Percentiles rank a stretch among this genome's conserved stretches.
Conservation (phyloP, 1,140 invertebrate species). For the Zaprionus camerounensis region DNA sequence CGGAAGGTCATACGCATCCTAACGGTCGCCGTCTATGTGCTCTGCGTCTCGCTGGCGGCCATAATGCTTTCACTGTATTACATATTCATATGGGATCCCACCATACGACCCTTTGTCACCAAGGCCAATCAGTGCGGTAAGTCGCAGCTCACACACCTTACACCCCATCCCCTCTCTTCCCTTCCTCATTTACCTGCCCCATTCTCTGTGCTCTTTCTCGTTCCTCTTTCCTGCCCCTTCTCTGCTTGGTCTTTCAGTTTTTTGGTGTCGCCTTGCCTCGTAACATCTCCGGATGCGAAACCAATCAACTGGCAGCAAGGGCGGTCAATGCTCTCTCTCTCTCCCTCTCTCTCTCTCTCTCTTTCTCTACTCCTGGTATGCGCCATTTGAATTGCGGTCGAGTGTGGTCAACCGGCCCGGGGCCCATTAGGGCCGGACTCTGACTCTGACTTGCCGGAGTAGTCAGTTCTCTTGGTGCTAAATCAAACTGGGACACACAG, state of each 20-base stretch:
- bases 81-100: constrained; percentile 97
- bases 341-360: no score
- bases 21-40: constrained; percentile 97
- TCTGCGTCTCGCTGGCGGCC: constrained; percentile 97
- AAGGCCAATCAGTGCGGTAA: constrained; percentile 83
- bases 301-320: background rate
- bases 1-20: constrained; percentile 95
- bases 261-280: background rate
- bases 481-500: constrained; percentile 54
- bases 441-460: background rate
- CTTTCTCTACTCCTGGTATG: background rate
- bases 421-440: constrained; percentile 37
- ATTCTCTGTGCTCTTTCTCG: no score
- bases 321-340: no score
- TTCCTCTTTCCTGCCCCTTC: no score
- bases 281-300: constrained; percentile 7
- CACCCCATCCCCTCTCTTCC: no score
- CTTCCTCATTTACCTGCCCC: no score
- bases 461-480: background rate
- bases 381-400: constrained; percentile 4
- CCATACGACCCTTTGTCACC: constrained; percentile 80
- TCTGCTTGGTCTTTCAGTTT: background rate
- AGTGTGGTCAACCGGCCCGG: constrained; percentile 36
- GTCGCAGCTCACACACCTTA: constrained; percentile 13
- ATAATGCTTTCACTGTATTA: constrained; percentile 98